phyloP scores from a whole-genome alignment of 2,797 vertebrate species.

The Fistularia tabacaria region DNA sequence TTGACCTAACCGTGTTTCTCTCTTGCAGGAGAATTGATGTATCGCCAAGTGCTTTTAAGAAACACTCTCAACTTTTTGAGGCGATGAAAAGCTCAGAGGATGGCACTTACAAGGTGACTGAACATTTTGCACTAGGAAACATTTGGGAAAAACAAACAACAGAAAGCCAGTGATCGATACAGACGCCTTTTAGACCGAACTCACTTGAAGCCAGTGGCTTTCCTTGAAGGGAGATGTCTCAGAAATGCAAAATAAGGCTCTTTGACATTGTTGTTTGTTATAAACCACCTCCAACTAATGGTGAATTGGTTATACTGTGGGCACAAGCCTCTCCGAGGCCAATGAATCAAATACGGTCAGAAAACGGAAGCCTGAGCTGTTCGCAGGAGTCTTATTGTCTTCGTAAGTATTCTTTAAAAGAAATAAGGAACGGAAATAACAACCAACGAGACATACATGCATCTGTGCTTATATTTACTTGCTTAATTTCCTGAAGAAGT shows the following conservation, averaged over 20 bases:
- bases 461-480: constrained; percentile 36
- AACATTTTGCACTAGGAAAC: constrained; percentile 85
- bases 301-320: constrained; percentile 95
- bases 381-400: constrained; percentile 91
- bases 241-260: constrained; percentile 85
- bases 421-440: constrained; percentile 62
- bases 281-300: constrained; percentile 87
- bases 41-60: constrained; percentile 99
- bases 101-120: constrained; percentile 96
- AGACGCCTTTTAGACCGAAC: constrained; percentile 85
- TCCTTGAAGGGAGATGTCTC: constrained; percentile 89
- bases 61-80: constrained; percentile 95
- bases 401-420: constrained; percentile 95
- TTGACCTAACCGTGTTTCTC: constrained; percentile 28
- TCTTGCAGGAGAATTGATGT: constrained; percentile 95
- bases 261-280: constrained; percentile 96
- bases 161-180: constrained; percentile 58
- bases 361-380: constrained; percentile 90
- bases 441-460: constrained; percentile 44
- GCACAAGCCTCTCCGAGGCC: constrained; percentile 92
- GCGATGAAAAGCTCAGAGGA: constrained; percentile 93
- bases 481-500: constrained; percentile 28
- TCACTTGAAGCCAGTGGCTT: constrained; percentile 91
- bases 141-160: constrained; percentile 76
- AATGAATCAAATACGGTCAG: constrained; percentile 89